Percentiles rank a stretch among this genome's conserved stretches.
Conservation (phyloP, 1,140 invertebrate species). For the Homalodisca vitripennis region DNA sequence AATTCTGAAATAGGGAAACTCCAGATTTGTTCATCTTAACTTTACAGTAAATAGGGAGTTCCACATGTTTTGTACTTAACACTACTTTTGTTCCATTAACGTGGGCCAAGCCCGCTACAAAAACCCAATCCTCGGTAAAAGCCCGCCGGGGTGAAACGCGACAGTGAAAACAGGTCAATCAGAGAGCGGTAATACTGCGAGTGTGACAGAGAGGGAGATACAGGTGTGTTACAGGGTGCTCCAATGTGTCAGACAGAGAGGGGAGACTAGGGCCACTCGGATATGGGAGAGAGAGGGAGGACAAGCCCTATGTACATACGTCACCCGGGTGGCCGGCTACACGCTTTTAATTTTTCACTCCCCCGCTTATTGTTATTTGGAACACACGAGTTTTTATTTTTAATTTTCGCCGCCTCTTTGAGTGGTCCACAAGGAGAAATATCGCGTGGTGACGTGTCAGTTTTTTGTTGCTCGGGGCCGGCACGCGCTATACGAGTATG, state of each 20-base stretch:
- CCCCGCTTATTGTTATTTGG: constrained; percentile 25
- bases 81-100: too few species aligned
- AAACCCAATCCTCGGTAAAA: too few species aligned
- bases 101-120: too few species aligned
- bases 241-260: background rate
- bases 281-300: background rate
- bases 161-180: constrained; percentile 22
- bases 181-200: background rate
- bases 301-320: background rate
- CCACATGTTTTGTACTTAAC: too few species aligned
- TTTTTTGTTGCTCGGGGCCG: too few species aligned
- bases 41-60: too few species aligned
- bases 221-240: background rate
- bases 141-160: too few species aligned
- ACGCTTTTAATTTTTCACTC: constrained; percentile 26
- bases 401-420: constrained; percentile 23
- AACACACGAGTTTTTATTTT: constrained; percentile 26
- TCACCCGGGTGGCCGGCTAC: background rate
- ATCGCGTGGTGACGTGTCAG: too few species aligned
- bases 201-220: constrained; percentile 9
- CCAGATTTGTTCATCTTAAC: too few species aligned
- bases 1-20: too few species aligned
- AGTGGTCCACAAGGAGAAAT: constrained; percentile 25
- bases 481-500: too few species aligned
- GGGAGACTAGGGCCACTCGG: too few species aligned